These are phyloP conservation scores for Pavo muticus DNA, from an alignment of 2,113 vertebrate genomes.

Conservation along the genomic window DNA sequence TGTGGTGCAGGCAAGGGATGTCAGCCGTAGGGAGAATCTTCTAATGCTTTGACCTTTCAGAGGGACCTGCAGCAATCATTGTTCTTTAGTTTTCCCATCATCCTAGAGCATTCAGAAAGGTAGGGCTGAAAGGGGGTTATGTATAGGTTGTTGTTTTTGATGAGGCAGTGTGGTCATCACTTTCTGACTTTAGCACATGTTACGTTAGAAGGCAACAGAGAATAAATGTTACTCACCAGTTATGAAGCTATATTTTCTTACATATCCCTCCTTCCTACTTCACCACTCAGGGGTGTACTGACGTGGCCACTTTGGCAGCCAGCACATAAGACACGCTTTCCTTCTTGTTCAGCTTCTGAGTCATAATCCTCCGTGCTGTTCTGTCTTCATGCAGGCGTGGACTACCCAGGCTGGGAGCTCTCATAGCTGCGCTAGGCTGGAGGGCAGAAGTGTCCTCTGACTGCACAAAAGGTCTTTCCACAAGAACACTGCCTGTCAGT, in stretches of 20 bases:
- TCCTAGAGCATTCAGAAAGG: not conserved
- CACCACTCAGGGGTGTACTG: not conserved
- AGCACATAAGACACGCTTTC: not conserved
- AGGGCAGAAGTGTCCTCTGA: not conserved
- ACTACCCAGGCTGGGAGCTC: rapidly evolving
- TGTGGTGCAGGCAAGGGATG: not conserved
- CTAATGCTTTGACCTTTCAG: not conserved
- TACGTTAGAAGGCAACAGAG: not conserved
- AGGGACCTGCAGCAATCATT: not conserved
- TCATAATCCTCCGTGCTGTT: not conserved
- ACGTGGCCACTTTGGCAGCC: not conserved
- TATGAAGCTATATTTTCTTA: not conserved
- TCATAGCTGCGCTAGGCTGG: rapidly evolving
- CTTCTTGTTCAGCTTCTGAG: not conserved
- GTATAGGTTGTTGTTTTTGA: not conserved
- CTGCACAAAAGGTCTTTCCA: not conserved
- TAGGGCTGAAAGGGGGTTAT: not conserved
- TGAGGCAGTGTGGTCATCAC: rapidly evolving
- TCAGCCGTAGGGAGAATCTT: not conserved
- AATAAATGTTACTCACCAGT: not conserved
- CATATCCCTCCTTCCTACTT: not conserved
- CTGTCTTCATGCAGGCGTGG: rapidly evolving
- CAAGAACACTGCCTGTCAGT: not conserved
- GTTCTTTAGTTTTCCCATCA: not conserved
- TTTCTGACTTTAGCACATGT: not conserved